Percentiles rank a stretch among this genome's conserved stretches.
phyloP scores from a whole-genome alignment of 2,888 invertebrate species.

The Strigamia transsilvanica region DNA sequence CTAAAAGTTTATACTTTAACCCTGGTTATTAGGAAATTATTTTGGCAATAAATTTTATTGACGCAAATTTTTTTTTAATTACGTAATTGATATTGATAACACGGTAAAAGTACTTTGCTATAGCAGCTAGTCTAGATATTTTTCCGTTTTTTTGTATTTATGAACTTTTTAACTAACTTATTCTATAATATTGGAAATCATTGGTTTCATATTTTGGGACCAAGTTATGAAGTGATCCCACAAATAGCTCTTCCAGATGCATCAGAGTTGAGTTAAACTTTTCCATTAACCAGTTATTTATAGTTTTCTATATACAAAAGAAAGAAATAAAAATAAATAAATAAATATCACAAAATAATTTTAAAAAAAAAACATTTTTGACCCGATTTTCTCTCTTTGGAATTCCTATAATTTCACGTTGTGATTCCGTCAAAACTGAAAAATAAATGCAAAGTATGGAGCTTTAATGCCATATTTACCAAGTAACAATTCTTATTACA shows the following conservation, averaged over 20 bases:
- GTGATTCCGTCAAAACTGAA: background rate
- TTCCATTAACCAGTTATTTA: background rate
- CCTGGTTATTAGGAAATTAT: constrained; percentile 63
- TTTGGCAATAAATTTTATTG: background rate
- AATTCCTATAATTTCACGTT: no score
- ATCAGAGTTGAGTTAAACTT: background rate
- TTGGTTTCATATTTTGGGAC: background rate
- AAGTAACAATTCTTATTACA: no score
- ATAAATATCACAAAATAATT: background rate
- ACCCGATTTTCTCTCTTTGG: background rate
- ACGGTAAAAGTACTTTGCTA: background rate
- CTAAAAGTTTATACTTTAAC: constrained; percentile 72
- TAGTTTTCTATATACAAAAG: background rate
- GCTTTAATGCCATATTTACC: background rate
- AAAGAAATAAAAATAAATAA: background rate
- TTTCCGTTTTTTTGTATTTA: background rate
- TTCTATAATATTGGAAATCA: background rate
- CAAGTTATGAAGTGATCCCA: background rate
- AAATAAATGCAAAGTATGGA: background rate
- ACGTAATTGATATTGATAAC: background rate
- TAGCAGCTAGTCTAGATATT: background rate
- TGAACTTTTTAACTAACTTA: background rate
- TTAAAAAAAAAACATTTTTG: background rate
- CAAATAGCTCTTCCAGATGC: background rate
- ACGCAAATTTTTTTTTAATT: background rate